Conservation (phyloP, 64 coral and sea anemone genomes). For the Porites australiensis region DNA sequence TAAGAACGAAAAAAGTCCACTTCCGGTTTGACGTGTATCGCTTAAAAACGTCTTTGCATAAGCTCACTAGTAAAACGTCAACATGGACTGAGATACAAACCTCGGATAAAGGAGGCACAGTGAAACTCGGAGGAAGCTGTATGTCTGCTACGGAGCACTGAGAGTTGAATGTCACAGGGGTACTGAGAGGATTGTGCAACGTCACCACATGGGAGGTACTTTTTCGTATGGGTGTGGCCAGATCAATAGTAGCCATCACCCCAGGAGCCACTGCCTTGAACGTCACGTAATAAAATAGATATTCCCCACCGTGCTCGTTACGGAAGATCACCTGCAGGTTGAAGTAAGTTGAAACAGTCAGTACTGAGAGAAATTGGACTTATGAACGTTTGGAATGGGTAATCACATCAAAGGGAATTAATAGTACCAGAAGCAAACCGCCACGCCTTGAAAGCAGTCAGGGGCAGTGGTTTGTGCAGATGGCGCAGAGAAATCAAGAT, state of each 20-base stretch:
- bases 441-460: no score
- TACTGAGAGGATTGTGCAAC: constrained; percentile 87
- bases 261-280: constrained; percentile 94
- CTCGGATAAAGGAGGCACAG: constrained; percentile 89
- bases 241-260: constrained; percentile 87
- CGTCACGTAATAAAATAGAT: constrained; percentile 94
- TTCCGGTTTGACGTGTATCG: no score
- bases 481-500: no score
- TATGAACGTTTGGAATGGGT: neutral
- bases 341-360: neutral
- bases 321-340: constrained; percentile 82
- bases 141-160: constrained; percentile 91
- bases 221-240: constrained; percentile 91
- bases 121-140: constrained; percentile 93
- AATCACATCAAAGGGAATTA: no score
- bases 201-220: constrained; percentile 94
- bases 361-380: neutral
- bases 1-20: no score
- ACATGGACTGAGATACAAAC: constrained; percentile 27
- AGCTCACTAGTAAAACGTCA: no score
- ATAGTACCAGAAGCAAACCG: no score
- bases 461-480: no score
- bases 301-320: constrained; percentile 87
- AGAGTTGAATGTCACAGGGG: constrained; percentile 88
- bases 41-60: no score